Conservation (phyloP, 2,113 vertebrate genomes). For the Nerophis ophidion region DNA sequence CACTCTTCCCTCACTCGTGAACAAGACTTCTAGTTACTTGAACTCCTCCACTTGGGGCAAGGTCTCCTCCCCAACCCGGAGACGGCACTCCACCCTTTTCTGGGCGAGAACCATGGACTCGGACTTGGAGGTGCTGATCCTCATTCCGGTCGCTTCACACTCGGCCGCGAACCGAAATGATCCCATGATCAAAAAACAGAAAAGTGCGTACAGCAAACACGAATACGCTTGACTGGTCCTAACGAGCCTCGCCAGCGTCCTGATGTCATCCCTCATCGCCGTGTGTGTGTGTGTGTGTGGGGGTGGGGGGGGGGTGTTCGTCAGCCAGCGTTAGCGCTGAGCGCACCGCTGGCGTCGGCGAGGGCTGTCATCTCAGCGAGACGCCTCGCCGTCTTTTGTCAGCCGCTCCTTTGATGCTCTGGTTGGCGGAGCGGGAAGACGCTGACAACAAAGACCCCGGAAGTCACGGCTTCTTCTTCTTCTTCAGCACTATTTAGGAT, state of each 20-base stretch:
- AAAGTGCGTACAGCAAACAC: not conserved
- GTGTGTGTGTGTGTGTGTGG: no score
- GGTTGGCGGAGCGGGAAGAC: conserved; percentile 44
- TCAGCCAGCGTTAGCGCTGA: conserved; percentile 56
- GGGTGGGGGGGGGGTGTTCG: no score
- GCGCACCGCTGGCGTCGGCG: conserved; percentile 42
- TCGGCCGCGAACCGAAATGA: no score
- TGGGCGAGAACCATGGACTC: no score
- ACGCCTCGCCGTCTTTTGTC: conserved; percentile 58
- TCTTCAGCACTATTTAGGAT: conserved; percentile 54
- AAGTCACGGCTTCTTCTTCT: conserved; percentile 43
- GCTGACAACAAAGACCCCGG: conserved; percentile 53
- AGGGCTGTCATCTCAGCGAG: conserved; percentile 58
- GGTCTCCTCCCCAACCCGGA: no score
- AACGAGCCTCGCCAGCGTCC: conserved; percentile 50
- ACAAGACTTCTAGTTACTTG: no score
- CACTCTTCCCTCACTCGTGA: no score
- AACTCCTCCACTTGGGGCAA: no score
- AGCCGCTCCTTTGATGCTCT: conserved; percentile 57
- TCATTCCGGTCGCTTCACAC: no score
- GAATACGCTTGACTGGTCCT: conserved; percentile 31
- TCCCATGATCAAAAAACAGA: not conserved
- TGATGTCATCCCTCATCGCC: conserved; percentile 59
- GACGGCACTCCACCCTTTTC: no score
- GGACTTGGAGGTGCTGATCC: no score